Base-by-base conservation (phyloP, 2,113 vertebrate genomes). In the Dasyurus viverrinus region DNA sequence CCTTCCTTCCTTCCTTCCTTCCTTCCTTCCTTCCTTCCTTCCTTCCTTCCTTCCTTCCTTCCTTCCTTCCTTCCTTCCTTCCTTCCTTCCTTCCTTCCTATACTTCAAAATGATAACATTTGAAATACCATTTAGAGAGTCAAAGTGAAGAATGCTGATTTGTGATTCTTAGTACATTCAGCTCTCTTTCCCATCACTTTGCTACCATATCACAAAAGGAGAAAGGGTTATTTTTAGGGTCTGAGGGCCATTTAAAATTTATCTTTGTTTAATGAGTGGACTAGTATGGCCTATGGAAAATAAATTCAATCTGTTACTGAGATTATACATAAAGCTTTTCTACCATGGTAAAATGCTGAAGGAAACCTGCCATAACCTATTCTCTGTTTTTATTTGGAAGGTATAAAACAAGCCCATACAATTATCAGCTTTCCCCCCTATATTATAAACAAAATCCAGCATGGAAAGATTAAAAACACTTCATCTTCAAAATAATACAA, bases 1-100 rank as follows among this genome's bases (percentile, higher is more conserved):
- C 3, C 12, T 3, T 2, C 22, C 16, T 54, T 2, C 53, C 16
- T 19, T 2, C 0, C 3, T 19, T 23, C 53, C 11, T 19, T 5
- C 53, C 53, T 54, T 22, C 19, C 53, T 14, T 22, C 53, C 53
- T 54, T 19, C 11, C 11, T 54, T 19, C 53, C 47, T 54, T 54
- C 53, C 47, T 47, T 2, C 47, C 47, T 47, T 4, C 47, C 47
- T 47, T 4, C 47, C 47, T 47, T 47, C 47, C 47, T 47, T 47
- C 47, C 47, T n/a, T 47, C 47, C 47, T 4, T 47, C 47, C 47
- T 47, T 47, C 47, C 47, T 4, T 47, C 47, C 4, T 47, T 47
- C 47, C 47, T 60, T 30, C 11, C 11, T 68, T 36, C 57, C 11
- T 68, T 36, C 30, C 11, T 68, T 36, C 11, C 2, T 68, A 0